These are phyloP conservation scores for Stegostoma tigrinum DNA, from an alignment of 2,113 vertebrate genomes.

Conservation along the genomic window DNA sequence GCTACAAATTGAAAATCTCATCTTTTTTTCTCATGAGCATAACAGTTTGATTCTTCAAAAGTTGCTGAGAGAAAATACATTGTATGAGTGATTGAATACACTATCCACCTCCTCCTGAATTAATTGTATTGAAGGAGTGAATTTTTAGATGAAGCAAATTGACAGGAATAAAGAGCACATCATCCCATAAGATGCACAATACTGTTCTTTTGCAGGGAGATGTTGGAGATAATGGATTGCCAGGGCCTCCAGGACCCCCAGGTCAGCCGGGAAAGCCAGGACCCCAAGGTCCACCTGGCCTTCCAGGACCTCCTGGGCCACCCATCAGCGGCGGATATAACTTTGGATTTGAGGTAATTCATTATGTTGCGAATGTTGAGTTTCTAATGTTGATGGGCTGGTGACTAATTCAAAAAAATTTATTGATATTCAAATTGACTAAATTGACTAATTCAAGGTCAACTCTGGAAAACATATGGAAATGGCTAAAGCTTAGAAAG, in stretches of 20 bases:
- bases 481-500: background rate
- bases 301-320: conserved; percentile 67
- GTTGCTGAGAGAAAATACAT: background rate
- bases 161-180: background rate
- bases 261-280: conserved; percentile 64
- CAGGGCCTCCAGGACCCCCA: conserved; percentile 64
- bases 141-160: background rate
- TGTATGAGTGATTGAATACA: background rate
- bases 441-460: background rate
- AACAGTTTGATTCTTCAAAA: background rate
- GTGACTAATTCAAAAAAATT: conserved; percentile 42
- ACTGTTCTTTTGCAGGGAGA: conserved; percentile 67
- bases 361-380: background rate
- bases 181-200: background rate
- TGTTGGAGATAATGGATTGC: conserved; percentile 61
- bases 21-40: background rate
- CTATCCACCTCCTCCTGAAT: background rate
- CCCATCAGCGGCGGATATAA: conserved; percentile 42
- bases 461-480: background rate
- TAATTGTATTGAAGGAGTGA: background rate
- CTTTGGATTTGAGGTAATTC: conserved; percentile 68
- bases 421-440: conserved; percentile 7
- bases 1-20: background rate
- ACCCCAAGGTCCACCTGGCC: conserved; percentile 68
- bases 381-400: conserved; percentile 40